Base-by-base conservation (phyloP, 2,797 vertebrate species). In the Rhinophrynus dorsalis region DNA sequence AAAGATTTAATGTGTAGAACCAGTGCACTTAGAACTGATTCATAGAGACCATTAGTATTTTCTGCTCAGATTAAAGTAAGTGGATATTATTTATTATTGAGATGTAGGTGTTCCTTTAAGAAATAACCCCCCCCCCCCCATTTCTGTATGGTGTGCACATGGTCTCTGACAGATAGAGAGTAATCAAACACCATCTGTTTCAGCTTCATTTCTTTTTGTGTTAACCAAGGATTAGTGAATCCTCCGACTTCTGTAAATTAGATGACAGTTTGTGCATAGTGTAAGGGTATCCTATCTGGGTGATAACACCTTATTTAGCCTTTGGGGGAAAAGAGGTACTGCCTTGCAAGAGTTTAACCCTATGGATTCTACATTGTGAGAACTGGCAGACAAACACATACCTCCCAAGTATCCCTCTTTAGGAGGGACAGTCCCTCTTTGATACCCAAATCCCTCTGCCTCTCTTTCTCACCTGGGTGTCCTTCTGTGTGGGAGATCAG, bases 171-270 rank as follows among this genome's bases (percentile, higher is more conserved):
- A 48, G 9, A 18, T 20, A 10, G 26, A 54, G 88, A 89, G 87
- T 89, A 87, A 89, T 88, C 88, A 89, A 85, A 82, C 86, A 86
- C 88, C 88, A 89, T 89, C 87, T 90, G 86, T 83, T 91, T 80
- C 81, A 80, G 81, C 79, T 83, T 85, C 79, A 83, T 87, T 90
- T 90, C 86, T 88, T 90, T 89, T 85, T 82, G 79, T 79, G 80
- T 85, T 85, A 88, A 85, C 79, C 80, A 75, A 82, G 84, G 89
- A 91, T 90, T 91, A 90, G 71, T 79, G 78, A 81, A 84, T 83
- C 84, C 84, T 80, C 8, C 59, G 69, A 58, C 52, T 62, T 50
- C 15, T 2, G 13, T 10, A 48, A 62, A 29, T 27, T 33, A 48
- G 44, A 61, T 61, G 32, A 38, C 48, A 60, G 50, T 59, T 54